Base-by-base conservation (phyloP, 2,113 vertebrate genomes). In the Mirounga angustirostris region DNA sequence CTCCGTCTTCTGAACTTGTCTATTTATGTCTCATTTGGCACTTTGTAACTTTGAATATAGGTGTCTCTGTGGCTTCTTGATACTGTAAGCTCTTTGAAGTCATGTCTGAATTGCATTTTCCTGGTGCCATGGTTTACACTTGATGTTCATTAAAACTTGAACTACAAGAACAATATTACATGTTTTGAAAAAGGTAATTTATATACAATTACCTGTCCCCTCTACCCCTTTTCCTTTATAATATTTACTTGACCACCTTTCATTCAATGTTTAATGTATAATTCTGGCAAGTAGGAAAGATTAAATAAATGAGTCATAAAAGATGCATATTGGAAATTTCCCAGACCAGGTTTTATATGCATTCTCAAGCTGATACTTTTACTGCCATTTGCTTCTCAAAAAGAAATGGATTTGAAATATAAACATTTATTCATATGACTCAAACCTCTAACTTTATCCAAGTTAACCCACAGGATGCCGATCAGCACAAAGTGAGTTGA, bases 391-490 rank as follows among this genome's bases (percentile, higher is more conserved):
- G 28, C 58, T 86, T 81, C 61, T 67, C n/a, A 10, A 81, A 82
- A 87, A 59, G 52, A 82, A 69, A 52, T 52, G 3, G 40, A 83
- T 94, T 71, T 71, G 56, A 65, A 87, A 71, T 22, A 33, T 6
- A 88, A 90, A 91, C 7, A 43, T 26, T 78, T 85, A 80, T 82
- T 83, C n/a, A 30, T 89, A 16, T 83, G 71, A 87, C 13, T 93
- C 52, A 94, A 76, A 85, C 40, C 14, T 50, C 7, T 88, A 43
- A 30, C 40, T 24, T 84, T 61, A 36, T 58, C 71, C 30, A 78
- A 71, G 36, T 40, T 69, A 63, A 80, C 14, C 22, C 65, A 61
- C 16, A 59, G 61, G 82, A 88, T 79, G 43, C n/a, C 33, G 61
- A n/a, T 74, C 28, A 19, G 36, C 19, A 67, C 7, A 24, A 21